Evolutionary conservation across 1,140 invertebrate genomes (phyloP).

Genomic region (Coelopa frigida): DNA sequence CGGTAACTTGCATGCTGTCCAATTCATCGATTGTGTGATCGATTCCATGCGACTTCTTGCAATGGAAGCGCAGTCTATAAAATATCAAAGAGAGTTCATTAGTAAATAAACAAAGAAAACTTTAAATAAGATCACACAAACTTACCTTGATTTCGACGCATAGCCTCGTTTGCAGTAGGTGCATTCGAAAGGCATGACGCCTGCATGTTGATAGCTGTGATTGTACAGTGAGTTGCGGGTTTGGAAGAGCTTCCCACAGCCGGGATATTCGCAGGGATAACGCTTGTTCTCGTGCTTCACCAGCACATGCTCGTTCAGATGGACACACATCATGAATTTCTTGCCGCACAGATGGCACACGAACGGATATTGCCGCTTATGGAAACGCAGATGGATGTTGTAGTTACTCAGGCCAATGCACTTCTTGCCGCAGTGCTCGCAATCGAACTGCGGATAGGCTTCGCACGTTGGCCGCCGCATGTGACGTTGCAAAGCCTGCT

Average conservation of each 20-base stretch:
- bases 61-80: constrained; percentile 11
- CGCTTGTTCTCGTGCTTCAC: constrained; percentile 22
- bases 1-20: constrained; percentile 5
- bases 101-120: not conserved
- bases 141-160: constrained; percentile 21
- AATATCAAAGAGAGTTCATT: no score
- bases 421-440: constrained; percentile 46
- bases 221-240: constrained; percentile 20
- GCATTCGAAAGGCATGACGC: constrained; percentile 26
- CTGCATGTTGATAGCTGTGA: constrained; percentile 22
- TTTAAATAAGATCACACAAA: constrained; percentile 11
- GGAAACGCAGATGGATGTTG: constrained; percentile 56
- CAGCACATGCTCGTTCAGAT: constrained; percentile 21
- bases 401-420: constrained; percentile 48
- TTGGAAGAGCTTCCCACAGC: constrained; percentile 24
- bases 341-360: constrained; percentile 68
- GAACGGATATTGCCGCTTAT: constrained; percentile 57
- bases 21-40: constrained; percentile 1
- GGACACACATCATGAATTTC: constrained; percentile 60
- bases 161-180: constrained; percentile 19
- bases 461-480: constrained; percentile 3
- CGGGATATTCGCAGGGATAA: constrained; percentile 18
- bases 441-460: constrained; percentile 18
- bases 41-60: constrained; percentile 1
- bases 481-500: constrained; percentile 4